Conservation (phyloP, 2,888 invertebrate genomes). For the Drosophila melanosoma region DNA sequence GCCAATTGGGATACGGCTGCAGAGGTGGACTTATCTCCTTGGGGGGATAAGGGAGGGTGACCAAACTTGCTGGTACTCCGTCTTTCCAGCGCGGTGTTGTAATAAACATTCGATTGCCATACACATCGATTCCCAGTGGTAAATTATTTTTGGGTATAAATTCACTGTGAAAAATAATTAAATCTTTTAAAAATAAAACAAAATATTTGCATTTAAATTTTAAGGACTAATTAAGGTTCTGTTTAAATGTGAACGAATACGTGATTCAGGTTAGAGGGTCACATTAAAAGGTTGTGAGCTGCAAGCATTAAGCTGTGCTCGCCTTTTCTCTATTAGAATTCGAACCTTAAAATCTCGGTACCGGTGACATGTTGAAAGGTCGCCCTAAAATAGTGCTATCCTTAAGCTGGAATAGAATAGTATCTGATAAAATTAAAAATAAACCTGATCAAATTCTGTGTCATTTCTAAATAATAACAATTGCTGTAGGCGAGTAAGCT, state of each 20-base stretch:
- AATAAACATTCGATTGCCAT: slow-evolving; percentile 89
- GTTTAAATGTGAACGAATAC: not conserved
- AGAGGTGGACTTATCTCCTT: slow-evolving; percentile 88
- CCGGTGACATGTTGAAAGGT: not conserved
- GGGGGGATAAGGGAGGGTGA: slow-evolving; percentile 88
- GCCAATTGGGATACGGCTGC: slow-evolving; percentile 91
- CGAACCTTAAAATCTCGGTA: not conserved
- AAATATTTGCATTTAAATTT: not conserved
- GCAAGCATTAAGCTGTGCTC: not conserved
- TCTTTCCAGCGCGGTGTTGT: slow-evolving; percentile 91
- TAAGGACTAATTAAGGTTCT: not conserved
- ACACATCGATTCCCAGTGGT: slow-evolving; percentile 90
- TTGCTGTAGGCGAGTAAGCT: no score
- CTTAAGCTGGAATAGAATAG: not conserved
- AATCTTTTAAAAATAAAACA: not conserved
- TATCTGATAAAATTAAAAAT: not conserved
- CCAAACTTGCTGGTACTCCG: slow-evolving; percentile 91
- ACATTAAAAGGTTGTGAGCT: not conserved
- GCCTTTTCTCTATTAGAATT: no score
- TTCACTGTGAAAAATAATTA: slow-evolving; percentile 82
- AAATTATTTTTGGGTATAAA: slow-evolving; percentile 90
- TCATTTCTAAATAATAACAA: not conserved
- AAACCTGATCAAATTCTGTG: not conserved
- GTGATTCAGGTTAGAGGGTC: not conserved
- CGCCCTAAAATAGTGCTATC: not conserved